Evolutionary conservation across 1,140 invertebrate species (phyloP).

Genomic region (Hylaeus volcanicus): DNA sequence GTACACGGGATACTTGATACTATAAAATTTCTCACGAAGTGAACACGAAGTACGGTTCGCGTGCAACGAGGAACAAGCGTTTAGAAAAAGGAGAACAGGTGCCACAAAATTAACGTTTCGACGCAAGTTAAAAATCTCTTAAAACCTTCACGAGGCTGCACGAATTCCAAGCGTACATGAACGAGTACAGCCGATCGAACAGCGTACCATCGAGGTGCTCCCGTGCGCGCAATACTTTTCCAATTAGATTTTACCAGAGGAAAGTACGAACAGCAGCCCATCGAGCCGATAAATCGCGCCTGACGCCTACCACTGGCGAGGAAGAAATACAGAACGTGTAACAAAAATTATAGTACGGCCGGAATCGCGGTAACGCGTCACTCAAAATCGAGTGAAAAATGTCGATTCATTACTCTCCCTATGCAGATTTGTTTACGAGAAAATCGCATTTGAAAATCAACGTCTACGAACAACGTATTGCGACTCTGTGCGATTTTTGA

Average conservation of each 20-base stretch:
- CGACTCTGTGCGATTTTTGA: too few relatives aligned
- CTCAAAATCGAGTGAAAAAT: not conserved
- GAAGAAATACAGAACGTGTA: not conserved
- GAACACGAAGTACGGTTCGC: not conserved
- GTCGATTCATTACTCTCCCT: not conserved
- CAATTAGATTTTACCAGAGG: slow-evolving; percentile 71
- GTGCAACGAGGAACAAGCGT: not conserved
- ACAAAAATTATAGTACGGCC: not conserved
- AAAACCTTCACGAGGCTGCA: slow-evolving; percentile 28
- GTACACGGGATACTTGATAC: not conserved
- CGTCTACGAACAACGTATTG: too few relatives aligned
- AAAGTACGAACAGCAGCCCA: slow-evolving; percentile 62
- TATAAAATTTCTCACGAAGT: not conserved
- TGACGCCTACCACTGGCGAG: not conserved
- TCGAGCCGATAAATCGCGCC: slow-evolving; percentile 67
- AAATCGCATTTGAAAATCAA: not conserved
- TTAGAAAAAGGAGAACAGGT: not conserved
- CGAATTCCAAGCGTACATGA: not conserved
- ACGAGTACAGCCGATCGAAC: not conserved
- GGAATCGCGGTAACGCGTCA: not conserved
- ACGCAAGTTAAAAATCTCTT: slow-evolving; percentile 50
- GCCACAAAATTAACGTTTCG: slow-evolving; percentile 38
- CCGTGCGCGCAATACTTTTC: slow-evolving; percentile 70
- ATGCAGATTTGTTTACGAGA: not conserved
- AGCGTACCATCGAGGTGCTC: not conserved